phyloP scores from a whole-genome alignment of 30 jellyfish, hydroid and myxozoan species.

The Turritopsis rubra region DNA sequence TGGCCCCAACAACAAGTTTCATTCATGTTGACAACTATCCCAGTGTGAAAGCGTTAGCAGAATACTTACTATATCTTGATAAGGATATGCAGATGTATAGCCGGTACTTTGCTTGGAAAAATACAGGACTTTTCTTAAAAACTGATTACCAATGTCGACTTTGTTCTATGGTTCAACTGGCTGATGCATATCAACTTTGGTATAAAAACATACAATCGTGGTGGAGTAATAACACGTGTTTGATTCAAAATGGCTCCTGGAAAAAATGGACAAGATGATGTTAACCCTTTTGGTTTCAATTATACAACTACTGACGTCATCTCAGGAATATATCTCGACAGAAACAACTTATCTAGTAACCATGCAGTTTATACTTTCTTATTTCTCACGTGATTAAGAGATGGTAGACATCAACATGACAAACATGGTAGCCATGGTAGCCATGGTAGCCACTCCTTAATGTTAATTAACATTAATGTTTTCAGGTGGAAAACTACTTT shows the following conservation, averaged over 20 bases:
- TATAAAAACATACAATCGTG: background rate
- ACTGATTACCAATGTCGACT: background rate
- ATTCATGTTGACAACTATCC: conserved; percentile 11
- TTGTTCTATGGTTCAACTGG: conserved; percentile 11
- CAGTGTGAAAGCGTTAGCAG: conserved; percentile 3
- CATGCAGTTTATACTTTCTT: too few relatives aligned
- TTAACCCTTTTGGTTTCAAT: too few relatives aligned
- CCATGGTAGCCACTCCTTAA: too few relatives aligned
- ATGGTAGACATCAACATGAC: too few relatives aligned
- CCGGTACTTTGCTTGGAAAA: conserved; percentile 3
- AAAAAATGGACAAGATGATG: background rate
- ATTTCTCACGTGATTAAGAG: too few relatives aligned
- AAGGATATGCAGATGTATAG: background rate
- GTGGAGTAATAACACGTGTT: conserved; percentile 5
- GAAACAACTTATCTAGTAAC: too few relatives aligned
- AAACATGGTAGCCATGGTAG: too few relatives aligned
- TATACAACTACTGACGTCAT: too few relatives aligned
- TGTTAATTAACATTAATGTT: too few relatives aligned
- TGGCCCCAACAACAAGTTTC: conserved; percentile 19
- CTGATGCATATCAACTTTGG: background rate
- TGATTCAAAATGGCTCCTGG: background rate
- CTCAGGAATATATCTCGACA: too few relatives aligned
- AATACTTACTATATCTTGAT: background rate
- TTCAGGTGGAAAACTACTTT: too few relatives aligned
- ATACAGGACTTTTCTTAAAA: background rate